Percentiles rank a stretch among this genome's conserved stretches.
Evolutionary conservation across 2,797 vertebrate genomes (phyloP).

Genomic region (Poecilia wingei): DNA sequence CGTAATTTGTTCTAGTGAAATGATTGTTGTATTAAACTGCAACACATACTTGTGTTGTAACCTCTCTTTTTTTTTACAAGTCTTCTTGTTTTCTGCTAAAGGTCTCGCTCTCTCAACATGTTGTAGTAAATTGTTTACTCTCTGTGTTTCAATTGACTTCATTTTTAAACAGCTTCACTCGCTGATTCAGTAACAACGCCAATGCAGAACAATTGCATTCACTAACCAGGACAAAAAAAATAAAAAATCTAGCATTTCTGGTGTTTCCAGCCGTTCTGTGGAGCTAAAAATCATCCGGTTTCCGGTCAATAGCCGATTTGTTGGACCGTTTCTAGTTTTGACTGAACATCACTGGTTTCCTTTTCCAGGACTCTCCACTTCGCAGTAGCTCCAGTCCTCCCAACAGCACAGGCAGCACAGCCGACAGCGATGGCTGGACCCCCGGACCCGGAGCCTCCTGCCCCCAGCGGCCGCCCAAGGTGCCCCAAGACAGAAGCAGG

Average conservation of each 20-base stretch:
- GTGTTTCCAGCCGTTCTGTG: neutral
- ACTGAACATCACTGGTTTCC: conserved; percentile 16
- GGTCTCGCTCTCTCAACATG: neutral
- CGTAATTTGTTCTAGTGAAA: conserved; percentile 2
- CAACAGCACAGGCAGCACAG: conserved; percentile 94
- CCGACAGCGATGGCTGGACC: conserved; percentile 95
- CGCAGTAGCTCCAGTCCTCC: conserved; percentile 94
- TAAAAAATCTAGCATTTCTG: neutral
- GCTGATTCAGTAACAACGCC: neutral
- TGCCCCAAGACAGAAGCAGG: conserved; percentile 73
- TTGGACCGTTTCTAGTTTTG: neutral
- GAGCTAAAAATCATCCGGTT: neutral
- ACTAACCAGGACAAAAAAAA: neutral
- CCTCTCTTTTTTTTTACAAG: neutral
- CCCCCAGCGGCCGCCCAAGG: conserved; percentile 59
- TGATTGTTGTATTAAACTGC: neutral
- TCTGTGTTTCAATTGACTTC: neutral
- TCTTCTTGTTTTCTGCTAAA: neutral
- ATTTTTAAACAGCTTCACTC: neutral
- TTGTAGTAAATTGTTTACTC: neutral
- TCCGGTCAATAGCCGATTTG: neutral
- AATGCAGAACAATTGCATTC: neutral
- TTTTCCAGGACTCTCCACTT: conserved; percentile 84
- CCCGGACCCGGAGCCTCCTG: conserved; percentile 77
- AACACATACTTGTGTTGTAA: neutral